Percentiles rank a stretch among this genome's conserved stretches.
These are phyloP conservation scores for Smutsia temminckii DNA, from an alignment of 2,797 vertebrate species.

Conservation along the genomic window DNA sequence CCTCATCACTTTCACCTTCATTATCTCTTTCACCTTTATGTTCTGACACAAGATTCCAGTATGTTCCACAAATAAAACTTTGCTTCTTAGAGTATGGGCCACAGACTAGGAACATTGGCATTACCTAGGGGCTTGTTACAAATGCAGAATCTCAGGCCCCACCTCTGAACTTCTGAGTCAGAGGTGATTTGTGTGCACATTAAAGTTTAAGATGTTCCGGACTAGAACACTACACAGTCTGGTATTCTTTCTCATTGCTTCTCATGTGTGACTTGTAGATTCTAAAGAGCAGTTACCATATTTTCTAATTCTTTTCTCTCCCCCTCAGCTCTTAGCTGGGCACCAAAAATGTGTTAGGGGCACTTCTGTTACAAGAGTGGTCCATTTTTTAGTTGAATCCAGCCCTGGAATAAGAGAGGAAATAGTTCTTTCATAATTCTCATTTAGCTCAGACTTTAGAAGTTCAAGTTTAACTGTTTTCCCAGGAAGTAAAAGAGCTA, in stretches of 20 bases:
- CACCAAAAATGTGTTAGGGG: background rate
- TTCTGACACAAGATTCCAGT: background rate
- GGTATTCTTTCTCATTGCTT: constrained; percentile 14
- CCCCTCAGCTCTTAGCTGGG: background rate
- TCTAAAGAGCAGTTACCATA: background rate
- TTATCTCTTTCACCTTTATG: background rate
- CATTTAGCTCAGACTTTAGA: constrained; percentile 34
- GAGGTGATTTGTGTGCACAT: background rate
- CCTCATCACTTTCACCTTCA: background rate
- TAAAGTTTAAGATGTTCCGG: constrained; percentile 2
- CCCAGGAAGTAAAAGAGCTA: constrained; percentile 68
- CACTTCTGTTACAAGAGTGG: background rate
- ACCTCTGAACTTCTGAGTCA: constrained; percentile 24
- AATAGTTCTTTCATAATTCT: constrained; percentile 46
- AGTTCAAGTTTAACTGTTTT: constrained; percentile 52
- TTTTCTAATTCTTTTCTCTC: constrained; percentile 47
- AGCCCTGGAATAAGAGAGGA: constrained; percentile 34
- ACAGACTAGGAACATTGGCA: background rate
- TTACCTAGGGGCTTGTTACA: background rate
- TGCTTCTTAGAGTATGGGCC: background rate
- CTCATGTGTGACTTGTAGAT: background rate
- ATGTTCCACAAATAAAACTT: constrained; percentile 33
- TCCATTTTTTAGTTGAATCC: constrained; percentile 46
- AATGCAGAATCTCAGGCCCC: background rate
- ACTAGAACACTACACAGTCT: background rate